Evolutionary conservation across 2,888 invertebrate genomes (phyloP).

Genomic region (Aphidius colemani): DNA sequence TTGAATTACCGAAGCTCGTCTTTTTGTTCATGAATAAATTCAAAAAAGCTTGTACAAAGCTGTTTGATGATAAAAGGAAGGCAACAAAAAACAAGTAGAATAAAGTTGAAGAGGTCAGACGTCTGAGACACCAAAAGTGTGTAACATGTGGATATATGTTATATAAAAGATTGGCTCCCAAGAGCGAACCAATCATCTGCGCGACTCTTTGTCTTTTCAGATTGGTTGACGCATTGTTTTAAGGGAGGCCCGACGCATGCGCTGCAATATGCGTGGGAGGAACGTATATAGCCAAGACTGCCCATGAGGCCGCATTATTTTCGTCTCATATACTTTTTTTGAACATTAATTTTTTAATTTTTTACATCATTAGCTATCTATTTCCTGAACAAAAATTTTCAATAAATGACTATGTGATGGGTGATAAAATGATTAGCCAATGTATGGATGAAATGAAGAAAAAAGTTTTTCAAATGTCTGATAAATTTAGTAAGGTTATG

Average conservation of each 20-base stretch:
- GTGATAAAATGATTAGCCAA: too few species aligned
- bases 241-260: conserved; percentile 50
- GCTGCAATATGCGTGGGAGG: conserved; percentile 54
- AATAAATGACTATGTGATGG: too few species aligned
- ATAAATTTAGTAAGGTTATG: background rate
- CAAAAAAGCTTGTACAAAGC: conserved; percentile 16
- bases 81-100: conserved; percentile 9
- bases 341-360: conserved; percentile 4
- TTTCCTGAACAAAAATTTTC: too few species aligned
- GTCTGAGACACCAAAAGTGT: conserved; percentile 18
- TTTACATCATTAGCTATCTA: background rate
- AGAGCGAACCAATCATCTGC: conserved; percentile 53
- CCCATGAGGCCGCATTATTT: conserved; percentile 34
- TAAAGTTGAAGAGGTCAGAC: conserved; percentile 29
- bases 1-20: background rate
- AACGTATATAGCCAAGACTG: conserved; percentile 46
- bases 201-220: conserved; percentile 56
- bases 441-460: too few species aligned
- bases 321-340: conserved; percentile 13
- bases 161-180: conserved; percentile 50
- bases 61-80: background rate
- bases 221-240: conserved; percentile 59
- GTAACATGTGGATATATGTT: conserved; percentile 21
- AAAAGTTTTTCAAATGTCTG: background rate
- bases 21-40: conserved; percentile 6